Percentiles rank a stretch among this genome's conserved stretches.
Conservation (phyloP, 2,797 vertebrate species). For the Salmo trutta region DNA sequence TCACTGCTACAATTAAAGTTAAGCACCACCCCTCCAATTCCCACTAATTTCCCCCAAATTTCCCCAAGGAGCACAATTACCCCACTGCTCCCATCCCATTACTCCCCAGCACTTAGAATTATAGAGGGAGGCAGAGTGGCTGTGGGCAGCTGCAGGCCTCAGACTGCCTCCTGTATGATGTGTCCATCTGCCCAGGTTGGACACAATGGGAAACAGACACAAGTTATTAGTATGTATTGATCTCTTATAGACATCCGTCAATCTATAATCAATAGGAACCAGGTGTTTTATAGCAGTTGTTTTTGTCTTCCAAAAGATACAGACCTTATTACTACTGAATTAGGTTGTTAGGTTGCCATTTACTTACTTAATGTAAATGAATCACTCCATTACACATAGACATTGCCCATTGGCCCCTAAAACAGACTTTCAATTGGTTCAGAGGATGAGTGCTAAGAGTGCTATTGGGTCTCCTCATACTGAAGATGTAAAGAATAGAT, state of each 20-base stretch:
- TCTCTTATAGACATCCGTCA: neutral
- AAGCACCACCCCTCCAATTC: slow-evolving; percentile 60
- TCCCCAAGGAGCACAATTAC: slow-evolving; percentile 65
- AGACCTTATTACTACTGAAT: neutral
- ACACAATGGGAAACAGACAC: slow-evolving; percentile 9
- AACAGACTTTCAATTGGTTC: neutral
- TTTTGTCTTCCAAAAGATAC: neutral
- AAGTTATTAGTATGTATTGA: neutral
- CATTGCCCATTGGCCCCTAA: neutral
- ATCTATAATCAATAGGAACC: neutral
- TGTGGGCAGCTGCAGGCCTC: slow-evolving; percentile 51
- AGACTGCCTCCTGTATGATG: slow-evolving; percentile 4
- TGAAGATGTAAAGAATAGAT: neutral
- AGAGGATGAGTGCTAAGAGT: neutral
- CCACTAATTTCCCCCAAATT: slow-evolving; percentile 51
- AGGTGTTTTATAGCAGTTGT: neutral
- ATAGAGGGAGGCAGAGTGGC: neutral
- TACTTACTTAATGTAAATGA: neutral
- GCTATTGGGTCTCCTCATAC: neutral
- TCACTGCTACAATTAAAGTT: slow-evolving; percentile 49
- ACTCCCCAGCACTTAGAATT: slow-evolving; percentile 41
- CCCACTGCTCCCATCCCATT: slow-evolving; percentile 31
- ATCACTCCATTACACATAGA: neutral
- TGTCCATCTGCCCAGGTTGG: slow-evolving; percentile 61
- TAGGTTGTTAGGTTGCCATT: neutral